Base-by-base conservation (phyloP, 2,888 invertebrate genomes). In the Cataglyphis altisquamis region DNA sequence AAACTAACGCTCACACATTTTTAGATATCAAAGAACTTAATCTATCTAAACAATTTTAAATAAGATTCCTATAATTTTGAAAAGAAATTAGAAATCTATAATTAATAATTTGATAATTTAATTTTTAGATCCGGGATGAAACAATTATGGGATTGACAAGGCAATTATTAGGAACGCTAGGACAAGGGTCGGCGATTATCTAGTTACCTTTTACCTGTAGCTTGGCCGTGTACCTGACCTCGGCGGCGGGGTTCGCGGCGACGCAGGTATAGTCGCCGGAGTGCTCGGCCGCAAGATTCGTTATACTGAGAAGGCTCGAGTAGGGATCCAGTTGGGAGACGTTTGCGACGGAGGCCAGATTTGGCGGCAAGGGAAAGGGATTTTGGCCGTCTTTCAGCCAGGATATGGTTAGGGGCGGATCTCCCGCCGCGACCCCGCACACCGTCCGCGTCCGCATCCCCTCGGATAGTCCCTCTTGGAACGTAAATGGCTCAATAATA, bases 401-500 rank as follows among this genome's bases (percentile, higher is more conserved):
- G 95, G 96, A 96, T 95, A 98, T 97, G 94, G 96, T 96, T 90
- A 98, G 95, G 90, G 98, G 98, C 92, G 97, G 96, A 95, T 98
- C 98, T 92, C 98, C 97, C 93, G 96, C 96, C 95, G 97, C 97
- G 94, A 97, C 97, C 94, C 97, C 97, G 95, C 97, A 97, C 94
- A 97, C 97, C 94, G 97, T 97, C 95, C 97, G 96, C 91, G 97
- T 97, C 95, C 97, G 96, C 97, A 97, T 97, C 95, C 97, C 97
- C 96, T 97, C 97, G 95, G 97, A 96, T 95, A 97, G 96, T 95
- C 97, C 97, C 95, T 97, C 97, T 96, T 97, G 97, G 96, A 97
- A 97, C 96, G 96, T 96, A 96, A 97, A 97, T 95, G 97, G 97
- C 96, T 97, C 97, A 96, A 97, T 97, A 96, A 97, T 97, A 95